Evolutionary conservation across 2,888 invertebrate genomes (phyloP).

Genomic region (Acrobasis repandana): DNA sequence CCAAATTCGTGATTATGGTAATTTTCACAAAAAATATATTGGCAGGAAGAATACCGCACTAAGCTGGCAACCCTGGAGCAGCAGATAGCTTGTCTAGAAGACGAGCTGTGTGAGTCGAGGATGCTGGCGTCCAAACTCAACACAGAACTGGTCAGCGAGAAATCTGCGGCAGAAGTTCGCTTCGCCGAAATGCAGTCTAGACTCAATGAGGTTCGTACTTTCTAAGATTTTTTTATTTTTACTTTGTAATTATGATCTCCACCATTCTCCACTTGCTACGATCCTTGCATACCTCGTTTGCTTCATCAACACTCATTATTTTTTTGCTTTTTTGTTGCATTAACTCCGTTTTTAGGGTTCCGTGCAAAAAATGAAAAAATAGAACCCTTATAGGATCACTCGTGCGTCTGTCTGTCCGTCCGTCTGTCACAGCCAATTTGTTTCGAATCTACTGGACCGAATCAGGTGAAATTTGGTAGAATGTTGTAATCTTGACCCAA

Average conservation of each 20-base stretch:
- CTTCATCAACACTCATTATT: background rate
- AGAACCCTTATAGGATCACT: no score
- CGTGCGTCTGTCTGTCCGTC: no score
- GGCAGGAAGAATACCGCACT: conserved; percentile 86
- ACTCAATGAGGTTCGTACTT: conserved; percentile 86
- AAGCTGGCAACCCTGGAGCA: conserved; percentile 90
- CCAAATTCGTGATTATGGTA: background rate
- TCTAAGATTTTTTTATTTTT: background rate
- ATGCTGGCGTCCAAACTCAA: conserved; percentile 92
- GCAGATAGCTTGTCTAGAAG: conserved; percentile 92
- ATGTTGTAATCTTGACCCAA: no score
- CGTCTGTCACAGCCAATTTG: no score
- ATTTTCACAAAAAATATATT: conserved; percentile 24
- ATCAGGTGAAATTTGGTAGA: no score
- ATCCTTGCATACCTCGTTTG: no score
- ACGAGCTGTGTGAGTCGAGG: conserved; percentile 93
- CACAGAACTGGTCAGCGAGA: conserved; percentile 94
- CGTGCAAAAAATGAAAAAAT: no score
- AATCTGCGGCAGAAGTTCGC: conserved; percentile 92
- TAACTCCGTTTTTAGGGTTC: background rate
- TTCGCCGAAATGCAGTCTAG: conserved; percentile 94
- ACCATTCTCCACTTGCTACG: no score
- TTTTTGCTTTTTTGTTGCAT: background rate
- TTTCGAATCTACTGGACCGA: no score
- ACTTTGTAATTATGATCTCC: no score